A percentile compares a stretch with the other conserved stretches of the same genome.
phyloP scores from a whole-genome alignment of 2,888 invertebrate genomes.

The Ophion obscuratus region DNA sequence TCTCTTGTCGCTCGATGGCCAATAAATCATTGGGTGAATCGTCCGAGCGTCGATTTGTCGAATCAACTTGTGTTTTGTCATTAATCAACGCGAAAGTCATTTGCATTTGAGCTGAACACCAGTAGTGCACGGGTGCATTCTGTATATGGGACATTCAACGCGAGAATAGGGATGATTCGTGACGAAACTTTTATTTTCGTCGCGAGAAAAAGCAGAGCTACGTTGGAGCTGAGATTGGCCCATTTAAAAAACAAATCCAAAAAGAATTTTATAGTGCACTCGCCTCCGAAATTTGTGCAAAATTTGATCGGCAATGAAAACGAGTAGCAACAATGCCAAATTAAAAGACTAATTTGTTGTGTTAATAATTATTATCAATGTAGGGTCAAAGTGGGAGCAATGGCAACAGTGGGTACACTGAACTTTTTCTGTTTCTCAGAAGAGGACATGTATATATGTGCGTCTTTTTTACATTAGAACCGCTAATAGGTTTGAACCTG shows the following conservation, averaged over 20 bases:
- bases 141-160: not conserved
- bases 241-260: not conserved
- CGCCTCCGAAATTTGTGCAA: not conserved
- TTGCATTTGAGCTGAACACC: not conserved
- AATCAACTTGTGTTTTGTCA: slow-evolving; percentile 30
- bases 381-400: no score
- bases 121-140: not conserved
- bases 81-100: slow-evolving; percentile 56
- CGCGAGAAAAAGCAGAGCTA: not conserved
- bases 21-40: slow-evolving; percentile 47
- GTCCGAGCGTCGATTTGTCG: slow-evolving; percentile 50
- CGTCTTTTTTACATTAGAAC: no score
- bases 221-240: not conserved
- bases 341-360: not conserved
- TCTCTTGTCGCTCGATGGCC: slow-evolving; percentile 8
- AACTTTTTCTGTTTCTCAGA: no score
- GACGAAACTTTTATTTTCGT: not conserved
- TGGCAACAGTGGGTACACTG: no score
- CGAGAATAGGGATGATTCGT: not conserved
- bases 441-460: no score
- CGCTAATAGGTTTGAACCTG: no score
- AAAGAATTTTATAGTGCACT: not conserved
- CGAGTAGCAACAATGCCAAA: not conserved
- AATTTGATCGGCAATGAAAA: not conserved
- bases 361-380: not conserved